phyloP scores from a whole-genome alignment of 92 coral and sea anemone species.

The Epizoanthus rinbou region DNA sequence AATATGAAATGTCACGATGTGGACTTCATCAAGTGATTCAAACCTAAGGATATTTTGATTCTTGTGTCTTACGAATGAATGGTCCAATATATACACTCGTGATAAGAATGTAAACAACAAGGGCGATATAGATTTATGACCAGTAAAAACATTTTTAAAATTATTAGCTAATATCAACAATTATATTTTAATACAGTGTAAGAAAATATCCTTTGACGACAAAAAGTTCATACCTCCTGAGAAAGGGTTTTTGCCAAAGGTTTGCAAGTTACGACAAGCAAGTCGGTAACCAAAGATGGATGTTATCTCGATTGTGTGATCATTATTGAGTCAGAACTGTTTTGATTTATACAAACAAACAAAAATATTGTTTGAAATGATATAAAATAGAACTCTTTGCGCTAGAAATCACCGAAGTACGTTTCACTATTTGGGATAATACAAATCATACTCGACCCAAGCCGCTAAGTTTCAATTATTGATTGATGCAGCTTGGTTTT shows the following conservation, averaged over 20 bases:
- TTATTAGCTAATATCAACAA: not conserved
- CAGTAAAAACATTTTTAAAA: too few species aligned
- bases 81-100: not conserved
- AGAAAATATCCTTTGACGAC: not conserved
- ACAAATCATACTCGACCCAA: too few species aligned
- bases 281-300: not conserved
- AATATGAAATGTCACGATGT: not conserved
- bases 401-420: too few species aligned
- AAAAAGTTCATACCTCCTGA: not conserved
- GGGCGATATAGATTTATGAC: not conserved
- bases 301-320: not conserved
- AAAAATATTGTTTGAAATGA: too few species aligned
- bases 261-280: not conserved
- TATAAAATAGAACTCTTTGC: too few species aligned
- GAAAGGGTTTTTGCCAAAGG: not conserved
- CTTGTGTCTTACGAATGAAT: not conserved
- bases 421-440: too few species aligned
- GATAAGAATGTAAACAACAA: conserved; percentile 9
- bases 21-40: not conserved
- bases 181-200: too few species aligned
- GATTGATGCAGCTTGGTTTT: too few species aligned
- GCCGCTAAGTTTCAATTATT: too few species aligned
- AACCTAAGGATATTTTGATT: not conserved
- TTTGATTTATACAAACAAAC: too few species aligned
- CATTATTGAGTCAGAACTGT: too few species aligned